Evolutionary conservation across 23 tunicate genomes (phyloP), one percentile per base, ranked within the genome.

Genomic region (Trididemnum nubilum): DNA sequence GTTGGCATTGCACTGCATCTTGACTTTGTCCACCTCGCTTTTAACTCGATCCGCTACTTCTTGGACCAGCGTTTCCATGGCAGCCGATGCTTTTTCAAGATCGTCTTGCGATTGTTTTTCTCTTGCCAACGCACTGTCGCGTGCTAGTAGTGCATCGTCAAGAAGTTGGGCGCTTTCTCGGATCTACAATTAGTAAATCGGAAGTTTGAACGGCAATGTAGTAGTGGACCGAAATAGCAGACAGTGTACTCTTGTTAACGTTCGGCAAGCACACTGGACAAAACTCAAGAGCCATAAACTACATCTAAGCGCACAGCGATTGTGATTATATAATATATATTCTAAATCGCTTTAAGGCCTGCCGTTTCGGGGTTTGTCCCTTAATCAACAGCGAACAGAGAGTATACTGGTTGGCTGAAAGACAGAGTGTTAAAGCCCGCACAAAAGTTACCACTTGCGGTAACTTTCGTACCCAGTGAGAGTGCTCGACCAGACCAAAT

Each of bases 21-120:
- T 91, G 35, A 85, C 90, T 79, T 84, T 85, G 3, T 76, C 86
- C 38, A 85, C 90, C 54, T 91, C 97, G n/a, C 64, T 66, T 58
- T 74, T 74, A 51, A 91, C 89, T 19, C 97, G 75, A 22, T 80
- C 87, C 32, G 87, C 91, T 0, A 82, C 84, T 52, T 91, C 97
- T 65, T 85, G 82, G 39, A 91, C 97, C 73, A 91, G 64, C 21
- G 89, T 82, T 76, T 91, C 97, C 97, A 91, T 81, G 37, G 90
- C 83, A 31, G 66, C 83, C 3, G 77, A 36, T 36, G 85, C 66
- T n/a, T 84, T 81, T 23, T 81, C 86, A 4, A 85, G 59, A 9
- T 85, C 97, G 0, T 77, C 97, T 64, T 85, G 83, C 33, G 38
- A 33, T 38, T 91, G 74, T 49, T 81, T 81, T 64, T 81, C 87